Evolutionary conservation across 37 sponge, comb jelly and placozoan species (phyloP).

Genomic region (Cladorhizidae sp.): DNA sequence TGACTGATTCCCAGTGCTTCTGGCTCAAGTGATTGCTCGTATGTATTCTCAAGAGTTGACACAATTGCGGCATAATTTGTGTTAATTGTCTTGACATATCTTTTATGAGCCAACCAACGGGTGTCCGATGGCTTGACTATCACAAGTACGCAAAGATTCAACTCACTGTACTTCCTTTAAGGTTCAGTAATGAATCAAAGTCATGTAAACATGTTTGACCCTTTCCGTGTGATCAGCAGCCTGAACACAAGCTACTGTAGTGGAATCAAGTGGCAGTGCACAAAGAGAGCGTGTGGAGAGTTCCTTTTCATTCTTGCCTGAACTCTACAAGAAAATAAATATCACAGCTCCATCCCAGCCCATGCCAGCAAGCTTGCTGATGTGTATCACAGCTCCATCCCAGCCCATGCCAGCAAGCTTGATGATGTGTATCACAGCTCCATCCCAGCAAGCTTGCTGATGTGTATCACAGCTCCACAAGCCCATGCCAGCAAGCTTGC

Average conservation of each 20-base stretch:
- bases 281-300: constrained; percentile 59
- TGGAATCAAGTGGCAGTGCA: constrained; percentile 49
- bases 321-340: constrained; percentile 41
- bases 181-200: background rate
- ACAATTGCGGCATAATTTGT: constrained; percentile 45
- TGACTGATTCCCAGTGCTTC: constrained; percentile 65
- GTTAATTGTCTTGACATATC: constrained; percentile 31
- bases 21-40: constrained; percentile 62
- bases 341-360: constrained; percentile 60
- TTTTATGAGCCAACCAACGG: too few relatives aligned
- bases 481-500: background rate
- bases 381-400: too few relatives aligned
- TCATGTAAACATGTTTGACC: background rate
- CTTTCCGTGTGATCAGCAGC: constrained; percentile 59
- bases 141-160: too few relatives aligned
- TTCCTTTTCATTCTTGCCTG: constrained; percentile 45
- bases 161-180: background rate
- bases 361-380: constrained; percentile 43
- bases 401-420: background rate
- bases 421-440: too few relatives aligned
- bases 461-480: too few relatives aligned
- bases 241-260: constrained; percentile 68
- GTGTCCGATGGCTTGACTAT: too few relatives aligned
- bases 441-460: background rate
- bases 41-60: constrained; percentile 29